Base-by-base conservation (phyloP, 1,140 invertebrate species). In the Leptinotarsa defecta region DNA sequence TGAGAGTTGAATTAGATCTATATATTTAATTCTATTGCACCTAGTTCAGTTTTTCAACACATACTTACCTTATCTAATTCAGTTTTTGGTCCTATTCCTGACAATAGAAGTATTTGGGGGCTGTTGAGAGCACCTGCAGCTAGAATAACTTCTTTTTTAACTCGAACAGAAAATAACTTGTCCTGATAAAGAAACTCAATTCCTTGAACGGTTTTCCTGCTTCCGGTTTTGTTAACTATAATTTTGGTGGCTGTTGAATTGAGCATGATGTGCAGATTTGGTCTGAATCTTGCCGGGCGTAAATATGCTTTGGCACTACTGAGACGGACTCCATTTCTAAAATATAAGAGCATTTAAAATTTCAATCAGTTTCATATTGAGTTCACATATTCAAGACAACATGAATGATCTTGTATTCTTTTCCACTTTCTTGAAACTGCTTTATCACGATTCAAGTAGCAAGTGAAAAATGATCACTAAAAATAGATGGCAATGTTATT, bases 251-350 rank as follows among this genome's bases (percentile, higher is more conserved):
- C 93, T 0, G 89, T 88, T 0, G 93, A 89, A 71, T 93, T 91
- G 0, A 93, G 77, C 74, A 89, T 81, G 0, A 95, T 86, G 77
- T 93, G 88, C 1, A 96, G 86, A 85, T 96, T 96, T 3, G 85
- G 82, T 20, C 91, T 85, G 75, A 89, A 79, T 24, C 88, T 83
- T 27, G 71, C 77, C 4, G 92, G 92, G 52, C 88, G 80, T 0
- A 94, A 81, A 82, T 90, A 94, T 0, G 91, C 91, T 75, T 88
- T 86, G 3, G 91, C 87, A 19, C 89, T 89, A 81, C 90, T 93
- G 78, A 91, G 88, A 62, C 93, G 85, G 4, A 89, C 88, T 1
- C 93, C 93, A 74, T 91, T 83, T 68, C 90, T 87, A 49, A 72
- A 78, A 73, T 20, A 68, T 67, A 22, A 74, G 34, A 43, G 8